Percentiles rank a stretch among this genome's conserved stretches.
These are phyloP conservation scores for Apotomis betuletana DNA, from an alignment of 2,888 invertebrate genomes.

Conservation along the genomic window DNA sequence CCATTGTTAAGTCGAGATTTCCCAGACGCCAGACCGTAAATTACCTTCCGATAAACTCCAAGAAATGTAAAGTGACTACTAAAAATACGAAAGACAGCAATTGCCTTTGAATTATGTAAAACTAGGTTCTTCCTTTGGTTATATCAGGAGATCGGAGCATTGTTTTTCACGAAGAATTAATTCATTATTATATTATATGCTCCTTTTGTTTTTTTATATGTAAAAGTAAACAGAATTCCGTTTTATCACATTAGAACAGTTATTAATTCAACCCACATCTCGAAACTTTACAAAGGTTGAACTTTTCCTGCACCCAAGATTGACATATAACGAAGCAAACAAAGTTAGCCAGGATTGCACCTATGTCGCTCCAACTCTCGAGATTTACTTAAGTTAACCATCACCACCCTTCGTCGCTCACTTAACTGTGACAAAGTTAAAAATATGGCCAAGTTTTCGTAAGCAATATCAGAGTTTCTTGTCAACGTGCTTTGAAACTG, in stretches of 20 bases:
- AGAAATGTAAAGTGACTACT: neutral
- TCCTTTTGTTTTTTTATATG: too few relatives aligned
- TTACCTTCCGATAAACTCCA: slow-evolving; percentile 13
- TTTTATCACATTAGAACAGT: neutral
- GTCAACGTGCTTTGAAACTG: slow-evolving; percentile 27
- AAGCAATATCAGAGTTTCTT: slow-evolving; percentile 33
- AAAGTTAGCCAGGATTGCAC: neutral
- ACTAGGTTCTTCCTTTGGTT: too few relatives aligned
- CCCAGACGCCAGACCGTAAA: slow-evolving; percentile 23
- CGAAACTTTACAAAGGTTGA: neutral
- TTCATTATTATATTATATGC: too few relatives aligned
- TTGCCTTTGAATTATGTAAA: slow-evolving; percentile 6
- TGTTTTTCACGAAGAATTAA: too few relatives aligned
- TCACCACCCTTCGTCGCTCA: neutral
- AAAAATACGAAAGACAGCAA: slow-evolving; percentile 10
- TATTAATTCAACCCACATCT: neutral
- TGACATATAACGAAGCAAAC: neutral
- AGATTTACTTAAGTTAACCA: neutral
- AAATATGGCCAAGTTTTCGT: slow-evolving; percentile 15
- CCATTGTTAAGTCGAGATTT: slow-evolving; percentile 18
- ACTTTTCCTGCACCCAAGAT: neutral
- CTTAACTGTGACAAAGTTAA: slow-evolving; percentile 17
- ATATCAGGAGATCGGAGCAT: too few relatives aligned
- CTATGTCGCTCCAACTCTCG: neutral
- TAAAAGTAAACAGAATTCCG: too few relatives aligned